Evolutionary conservation across 2,113 vertebrate species (phyloP).

Genomic region (Dasypus novemcinctus): DNA sequence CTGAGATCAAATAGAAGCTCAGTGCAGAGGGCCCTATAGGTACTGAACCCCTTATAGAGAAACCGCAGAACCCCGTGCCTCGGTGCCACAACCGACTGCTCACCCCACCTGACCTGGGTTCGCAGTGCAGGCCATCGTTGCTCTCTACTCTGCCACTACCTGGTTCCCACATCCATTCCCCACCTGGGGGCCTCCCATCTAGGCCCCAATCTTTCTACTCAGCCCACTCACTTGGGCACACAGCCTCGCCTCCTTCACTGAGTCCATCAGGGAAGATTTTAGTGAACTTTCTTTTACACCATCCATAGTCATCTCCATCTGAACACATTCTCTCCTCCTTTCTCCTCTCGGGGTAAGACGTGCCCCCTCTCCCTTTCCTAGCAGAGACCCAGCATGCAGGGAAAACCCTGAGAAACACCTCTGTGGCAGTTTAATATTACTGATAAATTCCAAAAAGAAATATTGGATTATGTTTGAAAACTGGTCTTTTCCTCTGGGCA

Average conservation of each 20-base stretch:
- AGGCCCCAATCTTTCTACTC: background rate
- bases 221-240: background rate
- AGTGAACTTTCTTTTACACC: background rate
- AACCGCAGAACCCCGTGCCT: background rate
- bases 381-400: background rate
- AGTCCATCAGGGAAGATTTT: background rate
- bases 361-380: background rate
- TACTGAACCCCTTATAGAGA: background rate
- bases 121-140: background rate
- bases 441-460: no score
- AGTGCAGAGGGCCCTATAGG: background rate
- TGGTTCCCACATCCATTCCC: background rate
- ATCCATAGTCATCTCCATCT: background rate
- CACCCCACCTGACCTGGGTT: no score
- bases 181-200: accelerated
- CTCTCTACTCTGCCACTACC: background rate
- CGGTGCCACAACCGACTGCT: no score
- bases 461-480: no score
- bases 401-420: background rate
- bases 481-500: no score
- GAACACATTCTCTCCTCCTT: background rate
- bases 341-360: background rate
- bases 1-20: background rate
- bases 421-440: no score
- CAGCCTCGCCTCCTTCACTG: background rate